A percentile compares a stretch with the other conserved stretches of the same genome.
Evolutionary conservation across 2,797 vertebrate genomes (phyloP).

Genomic region (Lycodopsis pacificus): DNA sequence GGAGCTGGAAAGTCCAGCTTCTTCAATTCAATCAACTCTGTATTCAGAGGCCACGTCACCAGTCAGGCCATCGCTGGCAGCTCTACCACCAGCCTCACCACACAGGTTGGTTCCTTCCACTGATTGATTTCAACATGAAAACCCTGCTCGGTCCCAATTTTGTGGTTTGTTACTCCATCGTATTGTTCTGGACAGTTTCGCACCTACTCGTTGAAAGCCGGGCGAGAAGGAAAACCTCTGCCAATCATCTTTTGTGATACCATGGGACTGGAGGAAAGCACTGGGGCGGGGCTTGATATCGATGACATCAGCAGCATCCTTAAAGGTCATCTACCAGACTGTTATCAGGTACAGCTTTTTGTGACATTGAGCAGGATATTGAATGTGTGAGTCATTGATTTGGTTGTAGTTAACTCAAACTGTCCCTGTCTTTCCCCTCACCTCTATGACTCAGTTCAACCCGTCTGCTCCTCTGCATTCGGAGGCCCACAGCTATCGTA

Average conservation of each 20-base stretch:
- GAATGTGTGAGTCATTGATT: not conserved
- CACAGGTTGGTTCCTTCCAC: constrained; percentile 54
- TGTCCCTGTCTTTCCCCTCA: not conserved
- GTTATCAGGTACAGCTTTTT: constrained; percentile 69
- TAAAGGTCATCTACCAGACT: constrained; percentile 72
- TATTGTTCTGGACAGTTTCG: constrained; percentile 66
- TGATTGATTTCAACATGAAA: not conserved
- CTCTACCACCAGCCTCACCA: constrained; percentile 70
- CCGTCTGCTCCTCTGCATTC: constrained; percentile 51
- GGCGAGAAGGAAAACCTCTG: constrained; percentile 61
- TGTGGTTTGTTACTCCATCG: not conserved
- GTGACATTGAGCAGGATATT: not conserved
- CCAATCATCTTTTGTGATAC: constrained; percentile 80
- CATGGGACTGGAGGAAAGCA: constrained; percentile 79
- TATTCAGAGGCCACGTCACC: constrained; percentile 75
- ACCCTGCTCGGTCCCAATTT: not conserved
- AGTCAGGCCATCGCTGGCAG: constrained; percentile 73
- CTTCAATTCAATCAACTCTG: constrained; percentile 81
- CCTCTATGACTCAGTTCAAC: constrained; percentile 64
- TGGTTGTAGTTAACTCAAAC: not conserved
- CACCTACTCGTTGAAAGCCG: constrained; percentile 69
- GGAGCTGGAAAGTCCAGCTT: constrained; percentile 82
- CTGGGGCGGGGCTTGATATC: constrained; percentile 65
- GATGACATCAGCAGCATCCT: constrained; percentile 74
- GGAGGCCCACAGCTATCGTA: constrained; percentile 9